Percentiles rank a stretch among this genome's conserved stretches.
These are phyloP conservation scores for Tipula vernalis DNA, from an alignment of 2,888 invertebrate species.

Conservation along the genomic window DNA sequence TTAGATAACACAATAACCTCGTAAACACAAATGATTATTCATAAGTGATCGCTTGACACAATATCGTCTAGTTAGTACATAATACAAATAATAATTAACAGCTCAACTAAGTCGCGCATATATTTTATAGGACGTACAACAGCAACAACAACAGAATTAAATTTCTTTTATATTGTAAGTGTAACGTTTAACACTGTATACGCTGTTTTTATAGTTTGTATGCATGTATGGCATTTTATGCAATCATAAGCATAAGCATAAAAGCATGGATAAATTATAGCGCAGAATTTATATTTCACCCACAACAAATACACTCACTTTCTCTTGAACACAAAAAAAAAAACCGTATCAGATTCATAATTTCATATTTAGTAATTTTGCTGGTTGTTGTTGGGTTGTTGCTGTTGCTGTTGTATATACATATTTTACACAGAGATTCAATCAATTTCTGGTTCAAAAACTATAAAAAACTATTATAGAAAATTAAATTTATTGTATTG, in stretches of 20 bases:
- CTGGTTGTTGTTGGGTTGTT: not conserved
- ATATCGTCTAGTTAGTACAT: not conserved
- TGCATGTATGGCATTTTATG: not conserved
- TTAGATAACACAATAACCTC: not conserved
- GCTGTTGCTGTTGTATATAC: not conserved
- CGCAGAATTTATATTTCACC: not conserved
- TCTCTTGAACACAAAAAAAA: not conserved
- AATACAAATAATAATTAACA: too few species aligned
- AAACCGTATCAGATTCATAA: not conserved
- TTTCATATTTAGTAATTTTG: not conserved
- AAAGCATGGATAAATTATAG: not conserved
- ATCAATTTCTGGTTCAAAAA: slow-evolving; percentile 4
- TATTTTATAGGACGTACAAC: not conserved
- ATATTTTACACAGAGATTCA: not conserved
- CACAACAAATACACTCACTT: not conserved
- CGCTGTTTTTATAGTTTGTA: too few species aligned
- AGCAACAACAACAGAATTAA: not conserved
- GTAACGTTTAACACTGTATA: not conserved
- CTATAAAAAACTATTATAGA: not conserved
- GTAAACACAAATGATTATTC: not conserved
- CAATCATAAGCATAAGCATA: not conserved
- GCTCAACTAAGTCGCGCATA: not conserved
- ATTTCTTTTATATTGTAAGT: not conserved
- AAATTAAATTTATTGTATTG: slow-evolving; percentile 4
- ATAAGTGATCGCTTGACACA: not conserved